Evolutionary conservation across 2,797 vertebrate genomes (phyloP).

Genomic region (Notoglanidium macrostoma): DNA sequence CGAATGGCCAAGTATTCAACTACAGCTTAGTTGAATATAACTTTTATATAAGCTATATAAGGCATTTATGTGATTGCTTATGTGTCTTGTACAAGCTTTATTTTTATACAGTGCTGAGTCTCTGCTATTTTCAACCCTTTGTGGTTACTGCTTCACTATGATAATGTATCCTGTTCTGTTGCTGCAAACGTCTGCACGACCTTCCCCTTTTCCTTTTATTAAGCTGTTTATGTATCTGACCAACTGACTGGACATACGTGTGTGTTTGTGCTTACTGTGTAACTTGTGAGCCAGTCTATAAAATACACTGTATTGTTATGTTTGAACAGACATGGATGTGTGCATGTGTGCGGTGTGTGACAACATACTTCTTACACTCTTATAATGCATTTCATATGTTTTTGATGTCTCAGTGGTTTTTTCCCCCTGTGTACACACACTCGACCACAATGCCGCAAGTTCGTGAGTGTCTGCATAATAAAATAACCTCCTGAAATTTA

Average conservation of each 20-base stretch:
- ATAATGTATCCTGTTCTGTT: slow-evolving; percentile 38
- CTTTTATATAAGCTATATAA: neutral
- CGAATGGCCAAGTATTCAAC: neutral
- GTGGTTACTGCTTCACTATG: slow-evolving; percentile 42
- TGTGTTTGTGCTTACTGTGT: neutral
- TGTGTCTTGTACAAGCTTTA: neutral
- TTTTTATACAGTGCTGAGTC: neutral
- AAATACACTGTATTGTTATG: neutral
- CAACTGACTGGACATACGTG: neutral
- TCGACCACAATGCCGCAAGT: neutral
- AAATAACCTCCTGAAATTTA: slow-evolving; percentile 15
- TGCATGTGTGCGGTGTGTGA: neutral
- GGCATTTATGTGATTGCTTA: neutral
- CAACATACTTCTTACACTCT: neutral
- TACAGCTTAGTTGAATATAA: neutral
- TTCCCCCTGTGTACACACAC: neutral
- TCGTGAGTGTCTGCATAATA: slow-evolving; percentile 19
- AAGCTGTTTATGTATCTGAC: neutral
- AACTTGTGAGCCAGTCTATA: neutral
- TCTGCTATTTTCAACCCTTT: slow-evolving; percentile 42
- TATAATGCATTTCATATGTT: neutral
- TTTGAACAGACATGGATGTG: neutral
- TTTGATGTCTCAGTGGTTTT: neutral
- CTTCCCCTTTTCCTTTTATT: neutral
- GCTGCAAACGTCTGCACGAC: slow-evolving; percentile 37